Evolutionary conservation across 2,113 vertebrate genomes (phyloP), one percentile per base, ranked within the genome.

Genomic region (Tonatia bakeri): DNA sequence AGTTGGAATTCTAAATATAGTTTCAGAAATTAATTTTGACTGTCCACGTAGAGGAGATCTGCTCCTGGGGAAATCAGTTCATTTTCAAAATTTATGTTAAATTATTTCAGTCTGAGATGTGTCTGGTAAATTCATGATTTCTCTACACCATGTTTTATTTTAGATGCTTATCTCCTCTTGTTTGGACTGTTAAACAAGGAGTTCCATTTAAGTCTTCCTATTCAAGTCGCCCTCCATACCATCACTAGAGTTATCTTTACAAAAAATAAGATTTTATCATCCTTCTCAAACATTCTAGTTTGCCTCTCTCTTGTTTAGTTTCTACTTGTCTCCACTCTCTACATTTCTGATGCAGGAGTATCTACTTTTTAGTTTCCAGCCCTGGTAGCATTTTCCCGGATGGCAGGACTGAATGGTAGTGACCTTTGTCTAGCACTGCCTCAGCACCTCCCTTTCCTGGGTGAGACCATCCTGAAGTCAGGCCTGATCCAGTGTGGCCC

Each of bases 21-120:
- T 90, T 89, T 94, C 38, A 82, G 92, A 82, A 92, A 72, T 87
- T 82, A 56, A 43, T 94, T 92, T 89, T 75, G 69, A 81, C 26
- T 95, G 1, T 77, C 83, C 40, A 54, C 17, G 15, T 64, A 86
- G 20, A 93, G 33, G 22, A 61, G 24, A 84, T 47, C 17, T 64
- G 15, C 36, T 72, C 24, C 38, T 79, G n/a, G 45, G 24, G 70
- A 84, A 67, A 94, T 84, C 26, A 59, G 1, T 94, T 88, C 11
- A 80, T 19, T 80, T 26, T 56, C 40, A 73, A 56, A 72, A 84
- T 85, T 73, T 65, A 36, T 28, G 38, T 88, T 83, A 73, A 47
- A 67, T 40, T 84, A 3, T 94, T 91, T 84, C 36, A 65, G 15
- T 50, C 9, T 91, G 40, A 91, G 54, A 36, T 36, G 26, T 36